A percentile compares a stretch with the other conserved stretches of the same genome.
phyloP scores from a whole-genome alignment of 2,888 invertebrate species.

The Dendrolimus pini region DNA sequence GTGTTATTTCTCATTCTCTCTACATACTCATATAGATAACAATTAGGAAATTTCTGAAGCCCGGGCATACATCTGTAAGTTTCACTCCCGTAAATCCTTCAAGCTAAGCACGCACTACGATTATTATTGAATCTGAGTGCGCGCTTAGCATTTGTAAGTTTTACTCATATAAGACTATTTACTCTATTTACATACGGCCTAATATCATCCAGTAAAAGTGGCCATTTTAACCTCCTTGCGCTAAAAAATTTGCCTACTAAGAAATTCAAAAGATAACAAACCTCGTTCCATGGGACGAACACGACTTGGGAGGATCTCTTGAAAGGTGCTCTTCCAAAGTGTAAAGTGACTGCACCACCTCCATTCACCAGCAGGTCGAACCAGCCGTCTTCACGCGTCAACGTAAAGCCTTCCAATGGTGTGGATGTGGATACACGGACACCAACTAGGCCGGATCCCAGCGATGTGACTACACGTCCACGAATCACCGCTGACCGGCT shows the following conservation, averaged over 20 bases:
- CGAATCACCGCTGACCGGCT: conserved; percentile 98
- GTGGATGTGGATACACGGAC: conserved; percentile 96
- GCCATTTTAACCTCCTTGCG: too few relatives aligned
- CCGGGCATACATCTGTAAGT: too few relatives aligned
- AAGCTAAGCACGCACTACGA: too few relatives aligned
- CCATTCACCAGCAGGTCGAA: conserved; percentile 99
- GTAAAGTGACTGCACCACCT: conserved; percentile 96
- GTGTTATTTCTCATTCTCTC: too few relatives aligned
- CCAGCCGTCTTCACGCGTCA: conserved; percentile 95
- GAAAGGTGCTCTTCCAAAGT: conserved; percentile 95
- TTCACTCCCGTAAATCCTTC: too few relatives aligned
- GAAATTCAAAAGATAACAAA: conserved; percentile 30
- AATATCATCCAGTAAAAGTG: too few relatives aligned
- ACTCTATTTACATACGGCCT: too few relatives aligned
- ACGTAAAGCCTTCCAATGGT: conserved; percentile 96
- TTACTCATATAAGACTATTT: too few relatives aligned
- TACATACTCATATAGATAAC: too few relatives aligned
- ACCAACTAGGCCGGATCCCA: conserved; percentile 95
- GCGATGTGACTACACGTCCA: conserved; percentile 93
- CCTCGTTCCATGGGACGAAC: conserved; percentile 98
- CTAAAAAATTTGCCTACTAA: not conserved
- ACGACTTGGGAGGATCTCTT: conserved; percentile 91
- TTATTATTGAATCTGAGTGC: too few relatives aligned
- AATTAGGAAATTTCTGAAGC: too few relatives aligned
- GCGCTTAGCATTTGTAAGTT: too few relatives aligned